phyloP scores from a whole-genome alignment of 2,113 vertebrate genomes.

The Melanocharis versteri region DNA sequence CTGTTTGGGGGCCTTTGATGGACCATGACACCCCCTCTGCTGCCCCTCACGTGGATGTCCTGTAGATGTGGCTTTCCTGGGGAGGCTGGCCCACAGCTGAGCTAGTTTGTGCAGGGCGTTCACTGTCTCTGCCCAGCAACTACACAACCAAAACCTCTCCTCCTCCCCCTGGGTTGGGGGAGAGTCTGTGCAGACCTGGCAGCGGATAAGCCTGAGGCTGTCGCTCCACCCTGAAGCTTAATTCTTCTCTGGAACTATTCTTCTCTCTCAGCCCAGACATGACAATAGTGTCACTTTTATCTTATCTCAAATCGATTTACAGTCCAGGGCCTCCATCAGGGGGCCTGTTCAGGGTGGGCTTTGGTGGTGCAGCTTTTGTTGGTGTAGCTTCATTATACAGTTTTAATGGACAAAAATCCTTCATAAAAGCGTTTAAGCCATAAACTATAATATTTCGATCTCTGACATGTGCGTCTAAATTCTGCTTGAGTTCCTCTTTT shows the following conservation, averaged over 20 bases:
- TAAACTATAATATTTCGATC: neutral
- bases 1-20: neutral
- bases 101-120: neutral
- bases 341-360: neutral
- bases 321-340: neutral
- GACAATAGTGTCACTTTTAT: neutral
- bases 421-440: neutral
- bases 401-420: neutral
- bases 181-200: neutral
- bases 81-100: neutral
- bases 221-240: neutral
- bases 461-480: neutral
- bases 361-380: neutral
- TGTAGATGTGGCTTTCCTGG: neutral
- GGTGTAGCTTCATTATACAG: neutral
- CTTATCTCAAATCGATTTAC: neutral
- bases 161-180: fast-evolving
- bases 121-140: neutral
- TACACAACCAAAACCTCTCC: neutral
- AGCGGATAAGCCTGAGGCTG: neutral
- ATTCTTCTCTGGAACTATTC: neutral
- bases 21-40: neutral
- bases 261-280: neutral
- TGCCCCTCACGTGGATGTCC: neutral
- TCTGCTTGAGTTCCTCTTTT: neutral